These are phyloP conservation scores for Mnemiopsis leidyi DNA, from an alignment of 37 sponge, comb jelly and placozoan genomes.

Conservation along the genomic window DNA sequence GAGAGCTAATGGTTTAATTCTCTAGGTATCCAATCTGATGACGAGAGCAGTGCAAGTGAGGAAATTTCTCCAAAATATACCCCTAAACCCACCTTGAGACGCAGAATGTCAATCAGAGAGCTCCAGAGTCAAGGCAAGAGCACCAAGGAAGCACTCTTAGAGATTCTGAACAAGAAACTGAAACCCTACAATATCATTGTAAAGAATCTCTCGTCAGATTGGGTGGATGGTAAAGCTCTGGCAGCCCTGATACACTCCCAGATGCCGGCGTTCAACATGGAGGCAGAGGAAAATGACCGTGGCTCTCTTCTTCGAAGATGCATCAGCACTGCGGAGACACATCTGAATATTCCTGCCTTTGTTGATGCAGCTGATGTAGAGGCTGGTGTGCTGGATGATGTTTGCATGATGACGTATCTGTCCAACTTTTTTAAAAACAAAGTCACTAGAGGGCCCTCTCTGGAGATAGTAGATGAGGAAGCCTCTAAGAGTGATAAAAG, in stretches of 20 bases:
- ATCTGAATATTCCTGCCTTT: background rate
- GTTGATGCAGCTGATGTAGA: background rate
- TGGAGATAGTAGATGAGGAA: background rate
- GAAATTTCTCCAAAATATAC: background rate
- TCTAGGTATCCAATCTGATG: background rate
- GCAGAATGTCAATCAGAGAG: background rate
- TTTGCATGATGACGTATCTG: slow-evolving; percentile 4
- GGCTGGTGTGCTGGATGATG: background rate
- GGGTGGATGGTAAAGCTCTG: slow-evolving; percentile 3
- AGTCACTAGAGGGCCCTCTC: background rate
- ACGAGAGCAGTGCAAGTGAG: background rate
- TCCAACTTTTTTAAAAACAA: background rate
- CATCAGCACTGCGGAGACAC: background rate
- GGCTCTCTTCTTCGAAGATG: background rate
- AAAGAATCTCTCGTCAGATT: background rate
- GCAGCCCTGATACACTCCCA: background rate
- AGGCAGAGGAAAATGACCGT: background rate
- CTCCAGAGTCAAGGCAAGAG: background rate
- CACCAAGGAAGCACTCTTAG: slow-evolving; percentile 6
- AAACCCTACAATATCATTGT: background rate
- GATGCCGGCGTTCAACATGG: background rate
- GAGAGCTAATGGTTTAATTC: too few relatives aligned
- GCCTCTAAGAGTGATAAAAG: background rate
- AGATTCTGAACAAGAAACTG: slow-evolving; percentile 15
- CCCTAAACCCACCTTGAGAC: background rate